phyloP scores from a whole-genome alignment of 2,888 invertebrate genomes.

The Gnatocerus cornutus region DNA sequence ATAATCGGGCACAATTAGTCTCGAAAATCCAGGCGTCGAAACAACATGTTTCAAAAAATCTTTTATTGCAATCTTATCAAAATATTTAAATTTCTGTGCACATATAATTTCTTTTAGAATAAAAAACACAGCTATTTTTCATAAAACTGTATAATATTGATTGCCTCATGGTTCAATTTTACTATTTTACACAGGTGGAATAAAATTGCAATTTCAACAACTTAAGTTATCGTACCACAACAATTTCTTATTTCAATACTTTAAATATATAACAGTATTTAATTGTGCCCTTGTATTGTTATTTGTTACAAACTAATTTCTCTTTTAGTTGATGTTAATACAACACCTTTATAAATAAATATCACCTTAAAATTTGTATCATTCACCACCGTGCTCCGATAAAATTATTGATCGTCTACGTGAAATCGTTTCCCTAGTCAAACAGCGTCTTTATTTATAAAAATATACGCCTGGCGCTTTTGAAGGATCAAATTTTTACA shows the following conservation, averaged over 20 bases:
- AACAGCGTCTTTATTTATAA: constrained; percentile 10
- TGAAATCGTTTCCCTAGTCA: constrained; percentile 1
- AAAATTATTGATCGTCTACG: constrained; percentile 15
- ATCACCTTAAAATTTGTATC: constrained; percentile 41
- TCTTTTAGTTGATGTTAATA: constrained; percentile 36
- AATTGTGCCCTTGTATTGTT: constrained; percentile 71
- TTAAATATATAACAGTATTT: constrained; percentile 65
- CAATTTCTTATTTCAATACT: constrained; percentile 65
- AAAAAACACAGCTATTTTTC: constrained; percentile 69
- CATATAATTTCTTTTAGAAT: constrained; percentile 68
- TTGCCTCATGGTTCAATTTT: constrained; percentile 67
- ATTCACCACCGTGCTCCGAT: constrained; percentile 27
- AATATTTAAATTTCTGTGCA: constrained; percentile 69
- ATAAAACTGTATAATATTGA: constrained; percentile 69
- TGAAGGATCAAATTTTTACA: neutral
- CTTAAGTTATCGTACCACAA: constrained; percentile 66
- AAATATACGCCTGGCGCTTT: constrained; percentile 2
- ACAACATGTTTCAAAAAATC: constrained; percentile 51
- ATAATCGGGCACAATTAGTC: constrained; percentile 38
- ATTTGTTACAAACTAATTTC: constrained; percentile 57
- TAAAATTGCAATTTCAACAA: constrained; percentile 67
- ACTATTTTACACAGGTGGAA: constrained; percentile 61
- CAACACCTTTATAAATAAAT: constrained; percentile 44
- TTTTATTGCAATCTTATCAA: constrained; percentile 71
- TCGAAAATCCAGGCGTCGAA: constrained; percentile 51